Evolutionary conservation across 1,140 invertebrate genomes (phyloP), one percentile per base, ranked within the genome.

Genomic region (Mercenaria mercenaria): DNA sequence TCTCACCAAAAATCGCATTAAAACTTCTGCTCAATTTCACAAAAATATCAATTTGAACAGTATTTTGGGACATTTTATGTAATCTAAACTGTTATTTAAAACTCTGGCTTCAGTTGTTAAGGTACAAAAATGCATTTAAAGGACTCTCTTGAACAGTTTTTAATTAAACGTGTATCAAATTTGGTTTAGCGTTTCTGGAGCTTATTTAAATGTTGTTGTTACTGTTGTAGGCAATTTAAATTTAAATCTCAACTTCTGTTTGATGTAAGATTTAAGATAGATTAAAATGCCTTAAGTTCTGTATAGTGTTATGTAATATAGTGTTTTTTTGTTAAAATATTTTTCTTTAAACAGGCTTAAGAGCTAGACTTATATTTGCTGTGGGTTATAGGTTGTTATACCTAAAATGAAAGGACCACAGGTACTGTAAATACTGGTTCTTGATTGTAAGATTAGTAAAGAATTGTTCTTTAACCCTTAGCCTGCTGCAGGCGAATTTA

Each of bases 21-120:
- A 72, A 72, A 72, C 29, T 72, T 72, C 67, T 72, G 67, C 67
- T 41, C 67, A 39, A 72, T 72, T 72, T 72, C 67, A 72, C 67
- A 72, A 72, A 72, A 72, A 39, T 72, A 72, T 72, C 67, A 15
- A 37, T 23, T 72, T 72, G 2, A 26, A 72, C 34, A 20, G 23
- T 37, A 13, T 72, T 18, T 72, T 15, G 32, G 34, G 26, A 29
- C n/a, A 6, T 29, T 64, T 64, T 64, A n/a, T 64, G 59, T 64
- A 64, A 64, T 64, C 29, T 29, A 29, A 29, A 64, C n/a, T 64
- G 76, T 79, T 59, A 79, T 56, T 56, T 50, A 52, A 79, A 52
- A 79, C 47, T 52, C 47, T n/a, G 47, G 34, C 26, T 4, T 29
- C 18, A 34, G 47, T 79, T 52, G 47, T 79, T 79, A 26, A 79